Conservation (phyloP, 2,113 vertebrate genomes). For the Corydoras maculifer region DNA sequence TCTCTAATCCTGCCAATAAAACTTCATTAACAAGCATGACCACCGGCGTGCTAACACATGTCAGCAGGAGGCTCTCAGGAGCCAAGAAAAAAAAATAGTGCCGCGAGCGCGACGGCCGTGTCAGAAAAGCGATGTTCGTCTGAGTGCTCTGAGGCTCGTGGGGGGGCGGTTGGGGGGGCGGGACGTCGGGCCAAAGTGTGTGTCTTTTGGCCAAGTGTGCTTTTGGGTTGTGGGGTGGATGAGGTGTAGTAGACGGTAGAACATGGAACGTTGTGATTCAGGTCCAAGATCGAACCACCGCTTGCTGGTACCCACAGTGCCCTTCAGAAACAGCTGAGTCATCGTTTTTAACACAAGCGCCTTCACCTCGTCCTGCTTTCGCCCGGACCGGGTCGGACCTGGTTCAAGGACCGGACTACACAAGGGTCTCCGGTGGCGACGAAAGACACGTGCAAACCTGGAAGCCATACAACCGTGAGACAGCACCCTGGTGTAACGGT, state of each 20-base stretch:
- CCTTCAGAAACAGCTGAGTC: slow-evolving; percentile 14
- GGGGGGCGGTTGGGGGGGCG: no score
- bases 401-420: background rate
- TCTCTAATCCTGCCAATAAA: slow-evolving; percentile 63
- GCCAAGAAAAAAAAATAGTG: slow-evolving; percentile 40
- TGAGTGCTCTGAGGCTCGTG: no score
- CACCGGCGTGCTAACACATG: slow-evolving; percentile 52
- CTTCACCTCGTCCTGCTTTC: slow-evolving; percentile 41
- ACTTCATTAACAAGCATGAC: slow-evolving; percentile 59
- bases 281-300: no score
- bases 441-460: no score
- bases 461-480: no score
- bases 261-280: no score
- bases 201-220: slow-evolving; percentile 12
- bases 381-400: slow-evolving; percentile 18
- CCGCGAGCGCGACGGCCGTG: slow-evolving; percentile 26
- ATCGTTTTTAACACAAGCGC: slow-evolving; percentile 17
- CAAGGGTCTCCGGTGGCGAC: no score
- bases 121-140: background rate
- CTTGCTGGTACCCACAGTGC: no score
- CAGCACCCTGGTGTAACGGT: no score
- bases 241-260: no score
- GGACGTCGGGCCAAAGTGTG: no score
- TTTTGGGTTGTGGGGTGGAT: slow-evolving; percentile 7
- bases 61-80: slow-evolving; percentile 43